Evolutionary conservation across 1,140 invertebrate genomes (phyloP).

Genomic region (Anastrepha obliqua): DNA sequence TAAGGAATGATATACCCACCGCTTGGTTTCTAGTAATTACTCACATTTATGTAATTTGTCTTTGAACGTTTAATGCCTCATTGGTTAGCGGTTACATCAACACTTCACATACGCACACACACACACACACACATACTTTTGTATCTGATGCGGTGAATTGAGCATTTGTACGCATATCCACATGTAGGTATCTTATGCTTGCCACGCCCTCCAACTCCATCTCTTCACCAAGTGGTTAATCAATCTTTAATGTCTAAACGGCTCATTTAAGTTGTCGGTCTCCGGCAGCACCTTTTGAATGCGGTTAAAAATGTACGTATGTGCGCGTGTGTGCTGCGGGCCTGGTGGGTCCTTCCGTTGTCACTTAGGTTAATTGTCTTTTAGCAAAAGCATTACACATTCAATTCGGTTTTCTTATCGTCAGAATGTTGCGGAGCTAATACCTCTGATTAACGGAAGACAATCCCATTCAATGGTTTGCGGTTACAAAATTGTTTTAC

Average conservation of each 20-base stretch:
- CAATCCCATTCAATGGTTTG: constrained; percentile 41
- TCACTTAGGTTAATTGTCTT: constrained; percentile 51
- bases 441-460: constrained; percentile 12
- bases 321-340: not conserved
- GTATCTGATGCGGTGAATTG: not conserved
- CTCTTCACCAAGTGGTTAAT: constrained; percentile 22
- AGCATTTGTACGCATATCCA: not conserved
- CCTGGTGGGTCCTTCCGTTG: constrained; percentile 37
- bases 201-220: not conserved
- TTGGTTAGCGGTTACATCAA: constrained; percentile 38
- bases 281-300: constrained; percentile 11
- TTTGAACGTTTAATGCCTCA: constrained; percentile 36
- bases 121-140: not conserved
- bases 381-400: constrained; percentile 23
- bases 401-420: constrained; percentile 6
- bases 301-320: not conserved
- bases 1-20: not conserved
- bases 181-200: not conserved
- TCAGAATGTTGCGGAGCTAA: not conserved
- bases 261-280: constrained; percentile 50
- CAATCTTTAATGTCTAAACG: constrained; percentile 51
- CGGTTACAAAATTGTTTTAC: constrained; percentile 36
- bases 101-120: not conserved
- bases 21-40: constrained; percentile 15
- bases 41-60: constrained; percentile 51